Evolutionary conservation across 2,113 vertebrate species (phyloP).

Genomic region (Nansenia antarctica): DNA sequence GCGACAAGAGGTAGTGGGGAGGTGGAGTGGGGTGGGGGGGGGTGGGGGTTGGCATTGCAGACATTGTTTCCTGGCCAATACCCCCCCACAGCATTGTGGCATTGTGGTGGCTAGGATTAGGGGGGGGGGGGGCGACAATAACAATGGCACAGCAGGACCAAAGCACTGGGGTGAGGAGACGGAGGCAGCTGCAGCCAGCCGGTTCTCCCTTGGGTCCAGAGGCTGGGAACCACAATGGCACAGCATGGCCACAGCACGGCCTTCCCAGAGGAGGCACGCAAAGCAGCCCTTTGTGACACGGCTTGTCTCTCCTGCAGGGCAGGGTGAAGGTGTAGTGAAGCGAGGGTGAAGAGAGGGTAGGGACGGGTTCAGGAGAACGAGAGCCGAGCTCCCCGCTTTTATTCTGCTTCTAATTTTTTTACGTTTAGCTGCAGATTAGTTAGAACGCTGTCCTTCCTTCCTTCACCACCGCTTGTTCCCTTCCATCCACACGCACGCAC

Average conservation of each 20-base stretch:
- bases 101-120: conserved; percentile 35
- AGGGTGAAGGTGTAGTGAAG: conserved; percentile 7
- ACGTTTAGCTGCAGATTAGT: too few relatives aligned
- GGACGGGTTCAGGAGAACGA: not conserved
- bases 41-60: too few relatives aligned
- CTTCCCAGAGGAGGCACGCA: conserved; percentile 29
- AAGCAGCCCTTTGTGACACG: conserved; percentile 26
- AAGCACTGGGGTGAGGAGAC: conserved; percentile 48
- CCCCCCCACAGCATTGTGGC: conserved; percentile 53
- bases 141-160: conserved; percentile 73
- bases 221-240: conserved; percentile 56
- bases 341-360: not conserved
- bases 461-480: not conserved
- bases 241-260: conserved; percentile 63
- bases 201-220: not conserved
- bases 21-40: not conserved
- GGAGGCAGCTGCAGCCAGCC: conserved; percentile 57
- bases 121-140: conserved; percentile 45
- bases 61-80: too few relatives aligned
- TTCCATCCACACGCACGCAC: not conserved
- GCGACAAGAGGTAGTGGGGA: conserved; percentile 43
- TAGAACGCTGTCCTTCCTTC: not conserved
- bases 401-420: too few relatives aligned
- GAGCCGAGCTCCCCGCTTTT: too few relatives aligned
- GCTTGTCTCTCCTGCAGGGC: conserved; percentile 17